phyloP scores from a whole-genome alignment of 2,797 vertebrate genomes.

The Agapornis canus region DNA sequence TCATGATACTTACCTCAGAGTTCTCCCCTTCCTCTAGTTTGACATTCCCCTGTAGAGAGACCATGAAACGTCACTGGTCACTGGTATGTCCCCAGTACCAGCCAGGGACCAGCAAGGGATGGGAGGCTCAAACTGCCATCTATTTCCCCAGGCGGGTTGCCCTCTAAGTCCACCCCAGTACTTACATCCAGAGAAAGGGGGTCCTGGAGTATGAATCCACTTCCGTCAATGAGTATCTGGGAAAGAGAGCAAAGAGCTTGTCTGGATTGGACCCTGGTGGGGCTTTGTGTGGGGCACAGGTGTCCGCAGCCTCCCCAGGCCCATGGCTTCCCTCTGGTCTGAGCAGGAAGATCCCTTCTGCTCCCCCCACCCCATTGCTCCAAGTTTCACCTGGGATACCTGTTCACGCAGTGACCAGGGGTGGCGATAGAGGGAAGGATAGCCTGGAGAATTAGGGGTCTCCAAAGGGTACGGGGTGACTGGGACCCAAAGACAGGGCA shows the following conservation, averaged over 20 bases:
- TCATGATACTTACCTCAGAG: neutral
- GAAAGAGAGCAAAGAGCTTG: neutral
- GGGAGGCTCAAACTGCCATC: neutral
- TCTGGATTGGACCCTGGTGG: neutral
- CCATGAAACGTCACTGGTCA: neutral
- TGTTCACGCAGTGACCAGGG: neutral
- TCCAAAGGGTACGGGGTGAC: neutral
- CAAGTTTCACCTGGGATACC: neutral
- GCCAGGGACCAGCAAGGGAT: neutral
- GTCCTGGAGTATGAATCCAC: no score
- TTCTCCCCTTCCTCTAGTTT: neutral
- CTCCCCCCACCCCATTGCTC: neutral
- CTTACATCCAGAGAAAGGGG: no score
- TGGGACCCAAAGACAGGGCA: neutral
- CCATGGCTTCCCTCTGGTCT: neutral
- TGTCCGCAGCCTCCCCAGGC: neutral
- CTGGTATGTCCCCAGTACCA: neutral
- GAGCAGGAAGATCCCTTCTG: neutral
- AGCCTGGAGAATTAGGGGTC: fast-evolving
- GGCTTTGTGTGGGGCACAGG: neutral
- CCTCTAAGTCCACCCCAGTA: neutral
- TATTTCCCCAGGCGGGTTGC: neutral
- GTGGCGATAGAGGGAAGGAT: neutral
- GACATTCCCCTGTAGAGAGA: neutral
- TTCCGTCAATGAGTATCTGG: fast-evolving